Percentiles rank a stretch among this genome's conserved stretches.
phyloP scores from a whole-genome alignment of 2,797 vertebrate genomes.

The Amniataba percoides region DNA sequence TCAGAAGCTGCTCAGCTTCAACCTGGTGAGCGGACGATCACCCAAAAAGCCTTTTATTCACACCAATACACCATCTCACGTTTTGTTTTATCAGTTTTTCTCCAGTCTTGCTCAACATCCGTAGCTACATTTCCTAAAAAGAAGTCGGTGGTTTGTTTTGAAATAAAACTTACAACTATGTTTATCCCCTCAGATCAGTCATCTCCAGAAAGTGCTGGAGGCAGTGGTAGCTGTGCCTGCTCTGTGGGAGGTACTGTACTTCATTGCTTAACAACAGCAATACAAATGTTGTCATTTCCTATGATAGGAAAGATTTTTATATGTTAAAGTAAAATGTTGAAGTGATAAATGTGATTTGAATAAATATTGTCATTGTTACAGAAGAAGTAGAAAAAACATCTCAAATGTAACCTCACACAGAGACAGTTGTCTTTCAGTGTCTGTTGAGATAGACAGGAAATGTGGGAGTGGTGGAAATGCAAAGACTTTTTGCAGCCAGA shows the following conservation, averaged over 20 bases:
- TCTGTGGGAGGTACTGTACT: conserved; percentile 92
- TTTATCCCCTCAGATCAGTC: conserved; percentile 83
- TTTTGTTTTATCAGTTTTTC: not conserved
- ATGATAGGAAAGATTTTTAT: too few species aligned
- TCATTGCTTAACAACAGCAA: too few species aligned
- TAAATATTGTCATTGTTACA: not conserved
- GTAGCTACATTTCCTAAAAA: not conserved
- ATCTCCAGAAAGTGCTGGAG: conserved; percentile 91
- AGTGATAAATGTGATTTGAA: not conserved
- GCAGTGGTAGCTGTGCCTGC: conserved; percentile 87
- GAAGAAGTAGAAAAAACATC: not conserved
- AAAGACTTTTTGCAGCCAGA: not conserved
- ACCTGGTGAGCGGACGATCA: conserved; percentile 85
- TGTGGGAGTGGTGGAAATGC: not conserved
- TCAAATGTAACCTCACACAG: not conserved
- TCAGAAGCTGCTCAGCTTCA: conserved; percentile 94
- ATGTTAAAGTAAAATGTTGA: not conserved
- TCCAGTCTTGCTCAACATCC: not conserved
- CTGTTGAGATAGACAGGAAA: not conserved
- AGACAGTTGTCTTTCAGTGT: not conserved
- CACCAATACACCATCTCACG: not conserved
- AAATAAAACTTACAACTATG: not conserved
- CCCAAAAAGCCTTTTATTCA: not conserved
- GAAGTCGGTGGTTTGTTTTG: rapidly evolving
- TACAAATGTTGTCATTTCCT: not conserved